phyloP scores from a whole-genome alignment of 2,113 vertebrate genomes.

The Hemicordylus capensis region DNA sequence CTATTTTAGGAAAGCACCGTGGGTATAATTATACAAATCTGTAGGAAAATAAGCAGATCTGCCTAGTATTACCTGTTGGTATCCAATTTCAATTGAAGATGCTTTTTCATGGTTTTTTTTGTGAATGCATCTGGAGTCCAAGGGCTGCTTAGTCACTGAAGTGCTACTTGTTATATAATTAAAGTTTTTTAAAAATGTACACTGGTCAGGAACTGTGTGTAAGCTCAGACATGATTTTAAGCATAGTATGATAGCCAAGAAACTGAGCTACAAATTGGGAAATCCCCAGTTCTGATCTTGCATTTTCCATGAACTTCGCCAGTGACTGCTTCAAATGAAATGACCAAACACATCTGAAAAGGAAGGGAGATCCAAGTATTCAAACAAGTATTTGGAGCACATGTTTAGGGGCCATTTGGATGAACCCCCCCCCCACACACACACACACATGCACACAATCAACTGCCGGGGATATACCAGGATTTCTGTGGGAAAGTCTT shows the following conservation, averaged over 20 bases:
- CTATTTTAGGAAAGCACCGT: slow-evolving; percentile 1
- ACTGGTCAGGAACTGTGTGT: background rate
- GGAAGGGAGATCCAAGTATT: too few species aligned
- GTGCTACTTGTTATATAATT: slow-evolving; percentile 1
- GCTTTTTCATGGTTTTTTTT: background rate
- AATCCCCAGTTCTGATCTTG: background rate
- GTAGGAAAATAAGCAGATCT: slow-evolving; percentile 28
- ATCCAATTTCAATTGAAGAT: background rate
- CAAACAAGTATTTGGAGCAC: too few species aligned
- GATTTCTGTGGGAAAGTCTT: too few species aligned
- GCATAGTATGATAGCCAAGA: background rate
- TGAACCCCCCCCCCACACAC: too few species aligned
- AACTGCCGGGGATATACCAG: too few species aligned
- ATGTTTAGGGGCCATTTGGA: too few species aligned
- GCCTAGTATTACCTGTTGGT: background rate
- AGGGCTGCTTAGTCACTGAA: slow-evolving; percentile 5
- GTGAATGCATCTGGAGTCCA: background rate
- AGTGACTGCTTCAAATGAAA: too few species aligned
- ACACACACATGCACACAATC: too few species aligned
- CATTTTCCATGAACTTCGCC: background rate
- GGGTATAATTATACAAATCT: slow-evolving; percentile 1
- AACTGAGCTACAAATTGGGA: background rate
- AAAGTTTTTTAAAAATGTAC: background rate
- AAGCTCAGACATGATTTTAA: background rate
- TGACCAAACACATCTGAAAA: too few species aligned